These are phyloP conservation scores for Myathropa florea DNA, from an alignment of 2,888 invertebrate genomes.

Conservation along the genomic window DNA sequence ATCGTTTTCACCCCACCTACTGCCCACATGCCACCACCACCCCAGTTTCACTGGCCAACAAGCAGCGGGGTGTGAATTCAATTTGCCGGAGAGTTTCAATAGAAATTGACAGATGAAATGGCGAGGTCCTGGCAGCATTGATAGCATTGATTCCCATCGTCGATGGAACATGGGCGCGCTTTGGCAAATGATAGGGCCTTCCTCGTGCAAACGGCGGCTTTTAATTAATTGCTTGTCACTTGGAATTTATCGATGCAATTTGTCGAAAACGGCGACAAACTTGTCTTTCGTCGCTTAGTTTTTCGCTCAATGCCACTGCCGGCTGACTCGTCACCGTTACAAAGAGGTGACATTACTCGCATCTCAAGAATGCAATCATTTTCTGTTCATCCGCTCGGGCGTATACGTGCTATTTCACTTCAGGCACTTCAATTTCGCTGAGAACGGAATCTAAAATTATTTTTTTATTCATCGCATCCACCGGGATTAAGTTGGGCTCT, in stretches of 20 bases:
- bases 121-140: slow-evolving; percentile 34
- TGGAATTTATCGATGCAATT: slow-evolving; percentile 59
- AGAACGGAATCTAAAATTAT: slow-evolving; percentile 17
- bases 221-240: slow-evolving; percentile 68
- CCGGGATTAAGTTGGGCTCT: slow-evolving; percentile 12
- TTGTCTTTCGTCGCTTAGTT: slow-evolving; percentile 9
- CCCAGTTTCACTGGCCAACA: neutral
- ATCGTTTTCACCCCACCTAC: neutral
- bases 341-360: slow-evolving; percentile 11
- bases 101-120: slow-evolving; percentile 62
- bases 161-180: neutral
- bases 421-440: neutral
- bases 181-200: slow-evolving; percentile 18
- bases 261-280: slow-evolving; percentile 35
- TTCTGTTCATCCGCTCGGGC: slow-evolving; percentile 47
- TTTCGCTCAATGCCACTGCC: neutral
- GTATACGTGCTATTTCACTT: slow-evolving; percentile 52
- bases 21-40: neutral
- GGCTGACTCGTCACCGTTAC: neutral
- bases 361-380: slow-evolving; percentile 52
- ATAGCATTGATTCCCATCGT: slow-evolving; percentile 36
- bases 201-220: slow-evolving; percentile 29
- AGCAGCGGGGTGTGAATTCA: slow-evolving; percentile 37
- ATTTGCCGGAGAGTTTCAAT: slow-evolving; percentile 38
- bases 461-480: slow-evolving; percentile 18